Base-by-base conservation (phyloP, 2,113 vertebrate species). In the Seriola aureovittata region DNA sequence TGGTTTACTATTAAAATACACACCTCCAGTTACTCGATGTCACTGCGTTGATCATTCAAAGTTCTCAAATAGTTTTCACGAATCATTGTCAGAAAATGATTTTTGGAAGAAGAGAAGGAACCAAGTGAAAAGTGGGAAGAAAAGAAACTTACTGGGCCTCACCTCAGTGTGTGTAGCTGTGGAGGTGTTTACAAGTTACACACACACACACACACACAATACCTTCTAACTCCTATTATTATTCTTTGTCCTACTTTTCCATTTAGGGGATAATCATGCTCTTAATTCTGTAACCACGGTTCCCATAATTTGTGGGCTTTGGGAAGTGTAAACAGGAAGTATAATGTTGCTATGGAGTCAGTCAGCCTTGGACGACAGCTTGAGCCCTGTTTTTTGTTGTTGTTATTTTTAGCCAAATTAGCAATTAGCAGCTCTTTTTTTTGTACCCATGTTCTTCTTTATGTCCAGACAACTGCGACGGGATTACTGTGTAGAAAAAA, bases 281-380 rank as follows among this genome's bases (percentile, higher is more conserved):
- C 3, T 54, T 3, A 10, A 7, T 25, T 70, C 52, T 29, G 3
- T n/a, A 42, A 23, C 13, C 67, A 3, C 8, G 8, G n/a, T 52
- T 54, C 25, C 2, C 42, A 44, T 65, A 16, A 13, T 71, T 42
- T 50, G 7, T 0, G 17, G 25, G 6, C 8, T 57, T 75, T n/a
- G 3, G 40, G n/a, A 29, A 38, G 60, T 38, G 58, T 75, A 44
- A 75, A 66, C 59, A 71, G 71, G 71, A 71, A 71, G 59, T 55
- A 29, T 34, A 10, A 57, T 58, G 54, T 52, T 84, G n/a, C 5
- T 4, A n/a, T 62, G 19, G 5, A n/a, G 65, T 66, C 36, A 25
- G 19, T 60, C 5, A 52, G 4, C n/a, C 21, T n/a, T 75, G 46
- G 52, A 25, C 48, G 12, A 58, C 40, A 58, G 5, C 44, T 23